Evolutionary conservation across 2,113 vertebrate species (phyloP).

Genomic region (Bostrychus sinensis): DNA sequence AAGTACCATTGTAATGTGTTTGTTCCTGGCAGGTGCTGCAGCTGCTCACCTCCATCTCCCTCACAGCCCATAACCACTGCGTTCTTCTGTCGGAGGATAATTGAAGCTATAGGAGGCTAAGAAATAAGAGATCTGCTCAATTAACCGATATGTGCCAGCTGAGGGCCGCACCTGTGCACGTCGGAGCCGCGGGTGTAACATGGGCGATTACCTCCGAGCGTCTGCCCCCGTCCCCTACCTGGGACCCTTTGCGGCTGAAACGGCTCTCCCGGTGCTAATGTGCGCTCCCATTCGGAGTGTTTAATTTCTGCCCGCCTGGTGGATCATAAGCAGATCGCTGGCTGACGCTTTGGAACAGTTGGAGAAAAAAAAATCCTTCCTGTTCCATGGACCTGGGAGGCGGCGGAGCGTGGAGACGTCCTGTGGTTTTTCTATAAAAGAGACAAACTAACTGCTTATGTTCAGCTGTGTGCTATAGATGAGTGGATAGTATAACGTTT

Average conservation of each 20-base stretch:
- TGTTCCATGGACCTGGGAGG: constrained; percentile 36
- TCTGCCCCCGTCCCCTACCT: constrained; percentile 65
- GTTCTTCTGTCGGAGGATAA: constrained; percentile 56
- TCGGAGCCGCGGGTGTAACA: constrained; percentile 60
- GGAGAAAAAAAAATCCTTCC: constrained; percentile 49
- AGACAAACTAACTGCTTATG: constrained; percentile 53
- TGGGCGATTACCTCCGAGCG: constrained; percentile 77
- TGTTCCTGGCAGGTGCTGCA: constrained; percentile 32
- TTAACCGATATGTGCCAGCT: constrained; percentile 80
- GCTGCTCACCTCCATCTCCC: constrained; percentile 54
- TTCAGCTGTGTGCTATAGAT: constrained; percentile 26
- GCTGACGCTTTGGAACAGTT: constrained; percentile 62
- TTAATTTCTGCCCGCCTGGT: constrained; percentile 66
- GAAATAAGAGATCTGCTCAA: constrained; percentile 82
- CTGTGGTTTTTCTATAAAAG: constrained; percentile 49
- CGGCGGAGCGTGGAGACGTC: constrained; percentile 17
- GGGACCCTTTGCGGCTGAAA: constrained; percentile 49
- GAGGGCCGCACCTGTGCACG: constrained; percentile 81
- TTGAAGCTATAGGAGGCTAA: constrained; percentile 77
- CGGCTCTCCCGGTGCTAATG: constrained; percentile 69
- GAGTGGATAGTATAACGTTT: constrained; percentile 4
- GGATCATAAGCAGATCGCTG: constrained; percentile 53
- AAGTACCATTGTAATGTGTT: not conserved
- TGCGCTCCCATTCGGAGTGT: constrained; percentile 67
- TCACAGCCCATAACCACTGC: constrained; percentile 58